A percentile compares a stretch with the other conserved stretches of the same genome.
These are phyloP conservation scores for Aphidius colemani DNA, from an alignment of 2,888 invertebrate species.

Conservation along the genomic window DNA sequence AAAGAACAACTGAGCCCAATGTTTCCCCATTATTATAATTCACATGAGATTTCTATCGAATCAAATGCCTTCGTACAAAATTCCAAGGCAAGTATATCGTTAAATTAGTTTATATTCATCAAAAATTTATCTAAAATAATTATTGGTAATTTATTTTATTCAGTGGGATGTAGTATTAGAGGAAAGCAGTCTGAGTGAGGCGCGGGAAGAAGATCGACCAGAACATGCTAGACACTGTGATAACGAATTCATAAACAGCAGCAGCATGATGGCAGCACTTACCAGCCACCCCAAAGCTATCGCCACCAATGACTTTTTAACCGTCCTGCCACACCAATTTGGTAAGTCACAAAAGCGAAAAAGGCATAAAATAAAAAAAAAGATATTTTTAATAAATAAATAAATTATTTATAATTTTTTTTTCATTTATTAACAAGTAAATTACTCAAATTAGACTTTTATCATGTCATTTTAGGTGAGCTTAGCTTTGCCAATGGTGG, in stretches of 20 bases:
- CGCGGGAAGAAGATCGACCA: constrained; percentile 58
- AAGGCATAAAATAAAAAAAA: neutral
- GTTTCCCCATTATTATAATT: constrained; percentile 65
- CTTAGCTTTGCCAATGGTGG: constrained; percentile 57
- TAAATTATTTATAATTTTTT: neutral
- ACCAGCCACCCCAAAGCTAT: constrained; percentile 60
- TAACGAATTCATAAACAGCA: constrained; percentile 60
- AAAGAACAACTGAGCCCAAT: constrained; percentile 65
- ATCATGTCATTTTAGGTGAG: constrained; percentile 46
- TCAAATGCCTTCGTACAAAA: constrained; percentile 64
- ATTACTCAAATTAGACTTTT: too few relatives aligned
- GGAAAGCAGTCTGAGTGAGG: constrained; percentile 60
- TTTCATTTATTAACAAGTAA: too few relatives aligned
- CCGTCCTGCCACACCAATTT: constrained; percentile 60
- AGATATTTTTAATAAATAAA: too few relatives aligned
- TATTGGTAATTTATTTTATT: constrained; percentile 11
- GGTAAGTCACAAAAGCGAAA: constrained; percentile 46
- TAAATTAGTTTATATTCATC: neutral
- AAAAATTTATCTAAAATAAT: neutral
- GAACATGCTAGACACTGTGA: constrained; percentile 61
- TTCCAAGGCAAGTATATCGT: constrained; percentile 55
- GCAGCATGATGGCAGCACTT: constrained; percentile 57
- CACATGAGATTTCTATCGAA: constrained; percentile 64
- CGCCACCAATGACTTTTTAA: constrained; percentile 61
- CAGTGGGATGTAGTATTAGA: constrained; percentile 61